Evolutionary conservation across 2,113 vertebrate genomes (phyloP).

Genomic region (Eulemur macaco): DNA sequence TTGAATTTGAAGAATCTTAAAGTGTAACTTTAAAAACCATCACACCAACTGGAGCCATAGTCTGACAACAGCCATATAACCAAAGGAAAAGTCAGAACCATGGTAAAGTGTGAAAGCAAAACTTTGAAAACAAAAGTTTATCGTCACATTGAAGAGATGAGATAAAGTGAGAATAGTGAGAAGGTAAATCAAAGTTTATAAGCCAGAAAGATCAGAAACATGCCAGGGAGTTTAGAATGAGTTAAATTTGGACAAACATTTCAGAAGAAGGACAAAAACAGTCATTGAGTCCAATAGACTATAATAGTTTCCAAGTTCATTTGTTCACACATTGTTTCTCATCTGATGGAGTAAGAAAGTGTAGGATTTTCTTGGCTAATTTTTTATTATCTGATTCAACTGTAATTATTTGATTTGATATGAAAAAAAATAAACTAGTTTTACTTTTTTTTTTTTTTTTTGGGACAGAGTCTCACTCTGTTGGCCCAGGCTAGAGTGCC

Average conservation of each 20-base stretch:
- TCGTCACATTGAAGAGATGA: neutral
- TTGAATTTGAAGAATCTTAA: neutral
- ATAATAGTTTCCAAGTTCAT: neutral
- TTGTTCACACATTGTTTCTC: neutral
- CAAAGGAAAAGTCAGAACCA: neutral
- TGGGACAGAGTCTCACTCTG: too few relatives aligned
- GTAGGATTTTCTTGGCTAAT: neutral
- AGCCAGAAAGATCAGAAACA: neutral
- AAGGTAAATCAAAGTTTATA: neutral
- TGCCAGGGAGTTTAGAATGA: neutral
- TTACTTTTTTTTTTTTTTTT: neutral
- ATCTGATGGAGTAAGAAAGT: neutral
- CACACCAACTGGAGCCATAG: neutral
- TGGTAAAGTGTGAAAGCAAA: neutral
- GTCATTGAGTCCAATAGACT: neutral
- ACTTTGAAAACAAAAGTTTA: neutral
- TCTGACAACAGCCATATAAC: neutral
- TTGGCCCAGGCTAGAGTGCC: too few relatives aligned
- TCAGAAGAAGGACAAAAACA: neutral
- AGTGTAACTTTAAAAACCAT: neutral
- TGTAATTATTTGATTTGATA: neutral
- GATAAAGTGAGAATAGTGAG: neutral
- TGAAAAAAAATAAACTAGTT: neutral
- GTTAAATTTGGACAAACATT: neutral
- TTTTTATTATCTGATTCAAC: neutral